phyloP scores from a whole-genome alignment of 2,113 vertebrate species.

The Dicaeum eximium region DNA sequence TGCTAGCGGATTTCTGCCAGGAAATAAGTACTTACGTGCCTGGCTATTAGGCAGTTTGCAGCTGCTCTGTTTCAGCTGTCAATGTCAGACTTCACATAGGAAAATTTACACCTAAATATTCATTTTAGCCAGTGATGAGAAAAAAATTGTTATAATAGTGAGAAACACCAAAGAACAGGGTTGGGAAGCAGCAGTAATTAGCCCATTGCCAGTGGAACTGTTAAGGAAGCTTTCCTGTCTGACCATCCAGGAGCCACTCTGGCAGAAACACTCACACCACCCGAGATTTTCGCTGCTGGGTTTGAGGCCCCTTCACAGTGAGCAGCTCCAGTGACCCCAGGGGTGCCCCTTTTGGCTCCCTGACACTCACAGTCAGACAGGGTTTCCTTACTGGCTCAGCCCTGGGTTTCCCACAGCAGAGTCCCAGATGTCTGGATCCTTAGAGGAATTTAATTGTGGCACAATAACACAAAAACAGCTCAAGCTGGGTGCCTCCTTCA shows the following conservation, averaged over 20 bases:
- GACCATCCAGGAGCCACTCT: not conserved
- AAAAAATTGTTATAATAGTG: not conserved
- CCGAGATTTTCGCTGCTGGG: not conserved
- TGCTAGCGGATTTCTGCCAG: not conserved
- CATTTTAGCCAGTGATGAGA: not conserved
- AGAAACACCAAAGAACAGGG: not conserved
- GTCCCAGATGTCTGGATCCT: not conserved
- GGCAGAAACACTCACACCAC: not conserved
- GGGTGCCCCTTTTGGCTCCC: not conserved
- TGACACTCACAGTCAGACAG: not conserved
- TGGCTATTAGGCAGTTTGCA: not conserved
- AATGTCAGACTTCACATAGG: not conserved
- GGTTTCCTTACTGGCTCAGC: not conserved
- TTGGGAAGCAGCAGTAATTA: not conserved
- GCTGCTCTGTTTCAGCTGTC: not conserved
- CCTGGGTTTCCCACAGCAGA: not conserved
- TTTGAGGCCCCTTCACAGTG: rapidly evolving
- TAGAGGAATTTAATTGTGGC: not conserved
- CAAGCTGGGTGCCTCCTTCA: not conserved
- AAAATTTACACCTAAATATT: not conserved
- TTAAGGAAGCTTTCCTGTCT: not conserved
- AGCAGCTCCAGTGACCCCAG: rapidly evolving
- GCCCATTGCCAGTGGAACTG: not conserved
- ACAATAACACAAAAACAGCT: not conserved
- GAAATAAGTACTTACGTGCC: not conserved